Base-by-base conservation (phyloP, 2,797 vertebrate species). In the Halcyon chelicuti region DNA sequence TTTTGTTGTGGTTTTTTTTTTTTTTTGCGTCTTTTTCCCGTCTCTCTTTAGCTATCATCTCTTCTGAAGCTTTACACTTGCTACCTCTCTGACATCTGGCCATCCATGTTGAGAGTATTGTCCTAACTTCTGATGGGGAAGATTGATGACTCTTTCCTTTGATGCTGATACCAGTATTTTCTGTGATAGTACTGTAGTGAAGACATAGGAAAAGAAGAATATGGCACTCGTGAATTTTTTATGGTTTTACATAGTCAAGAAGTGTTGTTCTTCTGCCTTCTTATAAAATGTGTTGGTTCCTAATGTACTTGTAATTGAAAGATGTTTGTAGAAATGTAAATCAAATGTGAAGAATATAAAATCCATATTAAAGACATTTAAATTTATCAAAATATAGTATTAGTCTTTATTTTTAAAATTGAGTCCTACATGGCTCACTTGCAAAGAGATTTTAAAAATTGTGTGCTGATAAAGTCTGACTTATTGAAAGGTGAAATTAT, bases 381-480 rank as follows among this genome's bases (percentile, higher is more conserved):
- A 74, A 26, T 88, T 47, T 71, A 65, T 94, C 79, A 73, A 93
- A 88, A 83, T 46, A 90, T 4, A 96, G 55, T 52, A 79, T 75
- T 94, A 96, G 82, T 94, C 87, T 95, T 96, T 91, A 76, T 93
- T 94, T 82, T 72, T 52, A 83, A 70, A 83, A 54, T 6, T 26
- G 37, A 94, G 82, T 90, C 58, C 39, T 78, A 66, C 16, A n/a
- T 28, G 66, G 58, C 93, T 96, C 80, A 63, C 23, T 83, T 90
- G 62, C 51, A 93, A 65, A 46, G 90, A 55, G 40, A 28, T 54
- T 78, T 86, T 19, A 20, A 40, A 84, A 90, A 25, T 8, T 72
- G n/a, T 4, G 0, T 37, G 8, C 17, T 60, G 28, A 19, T 79
- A 17, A 94, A 85, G 33, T 85, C 63, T 3, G 5, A 60, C 54